Percentiles rank a stretch among this genome's conserved stretches.
Evolutionary conservation across 2,888 invertebrate genomes (phyloP).

Genomic region (Amblyjoppa proteus): DNA sequence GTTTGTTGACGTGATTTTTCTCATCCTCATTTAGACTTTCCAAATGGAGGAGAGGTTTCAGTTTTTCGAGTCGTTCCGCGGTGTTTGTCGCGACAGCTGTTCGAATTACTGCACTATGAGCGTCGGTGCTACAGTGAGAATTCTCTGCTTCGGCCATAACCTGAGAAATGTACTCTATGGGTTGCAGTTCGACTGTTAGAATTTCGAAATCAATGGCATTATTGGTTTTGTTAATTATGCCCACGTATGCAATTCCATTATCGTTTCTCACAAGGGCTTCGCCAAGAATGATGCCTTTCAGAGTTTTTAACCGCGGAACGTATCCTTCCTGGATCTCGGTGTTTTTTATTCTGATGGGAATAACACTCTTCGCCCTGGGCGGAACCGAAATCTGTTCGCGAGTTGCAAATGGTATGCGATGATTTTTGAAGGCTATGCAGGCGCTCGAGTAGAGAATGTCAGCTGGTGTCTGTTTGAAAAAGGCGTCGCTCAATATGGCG

Average conservation of each 20-base stretch:
- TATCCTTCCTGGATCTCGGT: slow-evolving; percentile 8
- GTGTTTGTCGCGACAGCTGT: not conserved
- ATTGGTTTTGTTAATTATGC: slow-evolving; percentile 1
- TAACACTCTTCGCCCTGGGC: not conserved
- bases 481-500: slow-evolving; percentile 9
- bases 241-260: slow-evolving; percentile 3
- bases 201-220: not conserved
- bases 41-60: slow-evolving; percentile 40
- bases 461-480: slow-evolving; percentile 3
- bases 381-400: slow-evolving; percentile 14
- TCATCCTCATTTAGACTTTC: slow-evolving; percentile 27
- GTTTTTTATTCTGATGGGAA: not conserved
- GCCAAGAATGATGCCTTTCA: slow-evolving; percentile 7
- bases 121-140: slow-evolving; percentile 23
- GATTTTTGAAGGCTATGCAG: not conserved
- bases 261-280: slow-evolving; percentile 20
- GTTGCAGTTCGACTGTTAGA: slow-evolving; percentile 1
- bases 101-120: slow-evolving; percentile 52
- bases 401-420: slow-evolving; percentile 1
- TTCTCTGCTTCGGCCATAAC: not conserved
- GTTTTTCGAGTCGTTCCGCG: slow-evolving; percentile 10
- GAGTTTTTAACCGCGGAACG: slow-evolving; percentile 5
- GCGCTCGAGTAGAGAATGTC: not conserved
- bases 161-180: not conserved
- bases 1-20: slow-evolving; percentile 33